Percentiles rank a stretch among this genome's conserved stretches.
Conservation (phyloP, 1,140 invertebrate genomes). For the Orchesella cincta region DNA sequence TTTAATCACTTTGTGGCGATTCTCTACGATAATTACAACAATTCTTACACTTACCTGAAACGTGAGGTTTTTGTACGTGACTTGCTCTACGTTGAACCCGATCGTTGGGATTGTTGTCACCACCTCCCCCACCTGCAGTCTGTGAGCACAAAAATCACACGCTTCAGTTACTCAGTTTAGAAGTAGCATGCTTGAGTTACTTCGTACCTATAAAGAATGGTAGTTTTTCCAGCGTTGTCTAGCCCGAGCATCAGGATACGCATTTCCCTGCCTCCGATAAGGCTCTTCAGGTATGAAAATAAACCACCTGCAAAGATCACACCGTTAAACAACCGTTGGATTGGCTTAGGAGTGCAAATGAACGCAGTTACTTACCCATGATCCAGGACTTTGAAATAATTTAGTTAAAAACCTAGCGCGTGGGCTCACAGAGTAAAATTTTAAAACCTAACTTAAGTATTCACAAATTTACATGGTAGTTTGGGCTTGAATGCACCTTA, state of each 20-base stretch:
- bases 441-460: too few relatives aligned
- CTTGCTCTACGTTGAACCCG: slow-evolving; percentile 97
- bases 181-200: not conserved
- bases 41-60: slow-evolving; percentile 71
- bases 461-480: too few relatives aligned
- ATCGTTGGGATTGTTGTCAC: slow-evolving; percentile 98
- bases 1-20: not conserved
- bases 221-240: slow-evolving; percentile 85
- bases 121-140: slow-evolving; percentile 97
- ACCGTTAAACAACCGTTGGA: too few relatives aligned
- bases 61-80: slow-evolving; percentile 92
- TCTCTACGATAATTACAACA: not conserved
- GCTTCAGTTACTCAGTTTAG: not conserved
- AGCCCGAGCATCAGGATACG: slow-evolving; percentile 96
- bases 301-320: slow-evolving; percentile 84
- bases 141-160: slow-evolving; percentile 45
- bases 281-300: slow-evolving; percentile 89
- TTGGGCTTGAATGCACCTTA: too few relatives aligned
- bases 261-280: slow-evolving; percentile 93
- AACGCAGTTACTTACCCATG: slow-evolving; percentile 9
- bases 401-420: too few relatives aligned
- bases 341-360: too few relatives aligned
- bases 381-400: too few relatives aligned
- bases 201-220: slow-evolving; percentile 90
- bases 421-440: too few relatives aligned